A percentile compares a stretch with the other conserved stretches of the same genome.
These are phyloP conservation scores for Erannis defoliaria DNA, from an alignment of 2,888 invertebrate genomes.

Conservation along the genomic window DNA sequence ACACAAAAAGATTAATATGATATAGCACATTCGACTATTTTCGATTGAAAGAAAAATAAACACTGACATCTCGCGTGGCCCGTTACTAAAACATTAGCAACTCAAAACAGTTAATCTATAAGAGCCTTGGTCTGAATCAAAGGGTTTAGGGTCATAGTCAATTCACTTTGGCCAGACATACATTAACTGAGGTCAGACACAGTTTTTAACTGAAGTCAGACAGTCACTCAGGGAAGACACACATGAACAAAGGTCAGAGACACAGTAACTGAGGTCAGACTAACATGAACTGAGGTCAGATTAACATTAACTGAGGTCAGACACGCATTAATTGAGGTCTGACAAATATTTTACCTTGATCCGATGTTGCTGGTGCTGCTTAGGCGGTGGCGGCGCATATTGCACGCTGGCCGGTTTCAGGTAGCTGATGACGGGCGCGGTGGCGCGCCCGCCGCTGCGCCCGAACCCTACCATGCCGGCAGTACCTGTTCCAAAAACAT, in stretches of 20 bases:
- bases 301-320: conserved; percentile 19
- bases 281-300: too few species aligned
- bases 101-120: too few species aligned
- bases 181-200: too few species aligned
- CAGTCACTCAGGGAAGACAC: too few species aligned
- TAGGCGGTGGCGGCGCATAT: conserved; percentile 70
- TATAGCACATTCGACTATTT: neutral
- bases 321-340: conserved; percentile 32
- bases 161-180: too few species aligned
- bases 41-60: too few species aligned
- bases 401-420: conserved; percentile 74
- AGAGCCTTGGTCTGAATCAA: too few species aligned
- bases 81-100: too few species aligned
- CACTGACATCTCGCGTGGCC: too few species aligned
- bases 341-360: conserved; percentile 83
- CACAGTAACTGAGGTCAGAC: conserved; percentile 33
- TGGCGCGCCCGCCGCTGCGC: conserved; percentile 68
- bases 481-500: conserved; percentile 55
- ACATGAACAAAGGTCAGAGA: neutral
- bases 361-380: conserved; percentile 72
- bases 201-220: too few species aligned
- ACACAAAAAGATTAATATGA: conserved; percentile 13
- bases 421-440: conserved; percentile 82
- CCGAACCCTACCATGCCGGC: conserved; percentile 80
- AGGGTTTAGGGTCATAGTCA: too few species aligned